Conservation (phyloP, 1,140 invertebrate genomes). For the Bombus consobrinus region DNA sequence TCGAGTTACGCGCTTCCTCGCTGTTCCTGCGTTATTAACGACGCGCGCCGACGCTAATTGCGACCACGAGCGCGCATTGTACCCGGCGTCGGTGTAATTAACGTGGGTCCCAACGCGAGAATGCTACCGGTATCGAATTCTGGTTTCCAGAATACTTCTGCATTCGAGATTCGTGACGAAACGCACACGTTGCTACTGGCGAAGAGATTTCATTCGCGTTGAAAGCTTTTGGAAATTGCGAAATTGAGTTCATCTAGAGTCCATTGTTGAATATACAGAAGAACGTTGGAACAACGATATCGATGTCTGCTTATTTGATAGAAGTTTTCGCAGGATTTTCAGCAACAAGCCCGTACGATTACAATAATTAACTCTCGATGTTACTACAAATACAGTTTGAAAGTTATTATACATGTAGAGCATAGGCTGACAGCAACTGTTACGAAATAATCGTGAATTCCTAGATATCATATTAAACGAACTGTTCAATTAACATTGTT, state of each 20-base stretch:
- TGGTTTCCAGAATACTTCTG: background rate
- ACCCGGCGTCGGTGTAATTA: slow-evolving; percentile 19
- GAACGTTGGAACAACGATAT: no score
- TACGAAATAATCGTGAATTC: no score
- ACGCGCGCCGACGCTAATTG: slow-evolving; percentile 34
- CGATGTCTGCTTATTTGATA: no score
- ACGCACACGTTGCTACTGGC: background rate
- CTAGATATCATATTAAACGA: no score
- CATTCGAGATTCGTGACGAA: background rate
- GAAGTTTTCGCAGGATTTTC: no score
- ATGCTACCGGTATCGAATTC: slow-evolving; percentile 2
- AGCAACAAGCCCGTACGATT: no score
- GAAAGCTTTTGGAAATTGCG: background rate
- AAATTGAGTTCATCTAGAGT: background rate
- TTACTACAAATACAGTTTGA: no score
- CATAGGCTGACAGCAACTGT: no score
- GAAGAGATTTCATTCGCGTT: background rate
- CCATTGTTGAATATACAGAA: no score
- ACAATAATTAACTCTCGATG: no score
- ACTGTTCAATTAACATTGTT: no score
- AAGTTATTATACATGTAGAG: no score
- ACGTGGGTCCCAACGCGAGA: slow-evolving; percentile 8
- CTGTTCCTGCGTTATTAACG: slow-evolving; percentile 35
- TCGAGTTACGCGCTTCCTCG: slow-evolving; percentile 18
- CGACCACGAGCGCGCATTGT: slow-evolving; percentile 14